Evolutionary conservation across 2,113 vertebrate species (phyloP).

Genomic region (Apaloderma vittatum): DNA sequence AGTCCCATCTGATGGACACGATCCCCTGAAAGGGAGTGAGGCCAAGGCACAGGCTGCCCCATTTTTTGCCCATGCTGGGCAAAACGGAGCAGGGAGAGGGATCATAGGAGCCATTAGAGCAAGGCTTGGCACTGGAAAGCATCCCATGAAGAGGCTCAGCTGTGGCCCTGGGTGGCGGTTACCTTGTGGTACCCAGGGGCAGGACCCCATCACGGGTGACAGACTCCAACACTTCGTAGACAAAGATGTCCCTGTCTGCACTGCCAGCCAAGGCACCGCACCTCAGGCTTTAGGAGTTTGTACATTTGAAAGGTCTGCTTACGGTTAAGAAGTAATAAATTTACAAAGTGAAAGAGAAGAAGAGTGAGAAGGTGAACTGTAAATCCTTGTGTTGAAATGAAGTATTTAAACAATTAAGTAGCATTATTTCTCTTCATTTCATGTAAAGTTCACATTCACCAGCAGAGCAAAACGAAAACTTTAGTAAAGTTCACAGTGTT

Average conservation of each 20-base stretch:
- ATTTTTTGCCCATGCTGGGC: not conserved
- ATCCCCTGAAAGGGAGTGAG: not conserved
- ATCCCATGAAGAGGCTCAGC: not conserved
- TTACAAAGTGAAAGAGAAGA: not conserved
- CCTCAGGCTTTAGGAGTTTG: not conserved
- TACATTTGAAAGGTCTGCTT: not conserved
- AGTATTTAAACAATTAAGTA: not conserved
- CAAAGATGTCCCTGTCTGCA: not conserved
- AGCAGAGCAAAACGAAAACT: not conserved
- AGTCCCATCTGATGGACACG: not conserved
- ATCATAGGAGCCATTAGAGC: not conserved
- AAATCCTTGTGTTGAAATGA: not conserved
- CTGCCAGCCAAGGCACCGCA: not conserved
- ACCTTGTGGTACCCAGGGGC: not conserved
- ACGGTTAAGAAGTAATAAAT: not conserved
- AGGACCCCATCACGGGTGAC: not conserved
- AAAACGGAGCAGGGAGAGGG: not conserved
- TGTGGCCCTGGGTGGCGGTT: not conserved
- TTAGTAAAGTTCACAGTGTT: not conserved
- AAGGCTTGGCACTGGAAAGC: not conserved
- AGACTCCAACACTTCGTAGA: not conserved
- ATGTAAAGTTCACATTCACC: not conserved
- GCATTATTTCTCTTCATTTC: not conserved
- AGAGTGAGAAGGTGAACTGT: not conserved
- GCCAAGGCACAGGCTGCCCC: not conserved